These are phyloP conservation scores for Chionodraco myersi DNA, from an alignment of 2,113 vertebrate genomes.

Conservation along the genomic window DNA sequence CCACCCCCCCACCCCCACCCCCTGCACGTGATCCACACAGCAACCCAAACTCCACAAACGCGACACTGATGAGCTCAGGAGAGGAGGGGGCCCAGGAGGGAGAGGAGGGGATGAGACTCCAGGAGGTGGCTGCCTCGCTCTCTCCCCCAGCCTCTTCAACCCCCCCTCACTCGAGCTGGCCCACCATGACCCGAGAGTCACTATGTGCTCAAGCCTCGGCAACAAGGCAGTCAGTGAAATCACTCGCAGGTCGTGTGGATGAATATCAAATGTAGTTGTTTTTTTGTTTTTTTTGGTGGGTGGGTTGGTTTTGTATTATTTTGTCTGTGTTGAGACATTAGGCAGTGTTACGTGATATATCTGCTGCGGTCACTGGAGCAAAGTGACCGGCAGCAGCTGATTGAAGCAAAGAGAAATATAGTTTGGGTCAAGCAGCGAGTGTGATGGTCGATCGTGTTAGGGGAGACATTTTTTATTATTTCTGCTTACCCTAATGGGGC, in stretches of 20 bases:
- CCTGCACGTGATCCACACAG: conserved; percentile 56
- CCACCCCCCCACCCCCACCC: background rate
- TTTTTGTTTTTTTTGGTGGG: conserved; percentile 9
- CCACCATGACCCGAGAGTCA: conserved; percentile 52
- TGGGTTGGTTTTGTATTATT: conserved; percentile 36
- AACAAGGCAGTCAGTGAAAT: conserved; percentile 69
- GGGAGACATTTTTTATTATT: conserved; percentile 60
- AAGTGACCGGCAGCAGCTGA: conserved; percentile 54
- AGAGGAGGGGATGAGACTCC: conserved; percentile 59
- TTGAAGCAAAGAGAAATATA: conserved; percentile 63
- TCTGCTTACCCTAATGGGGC: conserved; percentile 51
- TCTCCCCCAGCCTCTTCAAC: conserved; percentile 40
- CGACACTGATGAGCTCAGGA: conserved; percentile 76
- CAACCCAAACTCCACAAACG: conserved; percentile 62
- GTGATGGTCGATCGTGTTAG: conserved; percentile 42
- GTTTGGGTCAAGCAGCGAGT: conserved; percentile 68
- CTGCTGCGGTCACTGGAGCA: conserved; percentile 61
- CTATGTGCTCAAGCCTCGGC: conserved; percentile 59
- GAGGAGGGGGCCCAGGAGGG: conserved; percentile 46
- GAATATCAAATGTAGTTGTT: conserved; percentile 51
- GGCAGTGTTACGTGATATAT: conserved; percentile 65
- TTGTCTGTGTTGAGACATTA: conserved; percentile 47
- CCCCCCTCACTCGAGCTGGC: conserved; percentile 66
- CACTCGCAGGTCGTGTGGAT: conserved; percentile 61
- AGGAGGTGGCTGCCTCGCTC: conserved; percentile 55